phyloP scores from a whole-genome alignment of 2,888 invertebrate species.

The Hololepta plana region DNA sequence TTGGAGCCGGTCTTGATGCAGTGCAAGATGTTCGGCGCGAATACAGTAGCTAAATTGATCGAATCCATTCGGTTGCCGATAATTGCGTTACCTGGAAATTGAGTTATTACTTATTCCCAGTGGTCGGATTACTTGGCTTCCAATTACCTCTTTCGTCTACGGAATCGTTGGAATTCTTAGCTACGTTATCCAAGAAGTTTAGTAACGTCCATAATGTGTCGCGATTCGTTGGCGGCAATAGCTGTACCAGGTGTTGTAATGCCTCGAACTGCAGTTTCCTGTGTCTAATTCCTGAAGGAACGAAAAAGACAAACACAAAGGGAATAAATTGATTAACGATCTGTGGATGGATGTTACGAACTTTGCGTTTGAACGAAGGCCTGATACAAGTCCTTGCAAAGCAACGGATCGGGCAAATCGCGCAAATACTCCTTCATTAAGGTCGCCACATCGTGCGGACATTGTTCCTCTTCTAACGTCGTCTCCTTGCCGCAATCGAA shows the following conservation, averaged over 20 bases:
- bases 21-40: constrained; percentile 87
- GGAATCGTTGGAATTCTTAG: constrained; percentile 50
- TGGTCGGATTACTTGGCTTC: neutral
- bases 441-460: constrained; percentile 87
- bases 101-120: constrained; percentile 4
- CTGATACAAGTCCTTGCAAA: constrained; percentile 75
- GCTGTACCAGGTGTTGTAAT: constrained; percentile 63
- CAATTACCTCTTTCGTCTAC: constrained; percentile 29
- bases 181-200: constrained; percentile 62
- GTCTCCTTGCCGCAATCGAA: constrained; percentile 68
- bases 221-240: constrained; percentile 72
- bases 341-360: constrained; percentile 30
- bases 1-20: constrained; percentile 39
- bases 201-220: constrained; percentile 76
- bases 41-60: constrained; percentile 78
- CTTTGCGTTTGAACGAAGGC: constrained; percentile 86
- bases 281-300: constrained; percentile 65
- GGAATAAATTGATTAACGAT: constrained; percentile 4
- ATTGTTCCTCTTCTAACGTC: constrained; percentile 57
- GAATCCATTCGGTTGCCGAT: constrained; percentile 89
- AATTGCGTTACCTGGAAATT: constrained; percentile 32
- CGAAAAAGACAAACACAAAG: too few species aligned
- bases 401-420: constrained; percentile 80
- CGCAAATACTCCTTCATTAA: constrained; percentile 85
- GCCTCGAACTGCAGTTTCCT: constrained; percentile 68